Percentiles rank a stretch among this genome's conserved stretches.
Evolutionary conservation across 2,113 vertebrate genomes (phyloP).

Genomic region (Rafetus swinhoei): DNA sequence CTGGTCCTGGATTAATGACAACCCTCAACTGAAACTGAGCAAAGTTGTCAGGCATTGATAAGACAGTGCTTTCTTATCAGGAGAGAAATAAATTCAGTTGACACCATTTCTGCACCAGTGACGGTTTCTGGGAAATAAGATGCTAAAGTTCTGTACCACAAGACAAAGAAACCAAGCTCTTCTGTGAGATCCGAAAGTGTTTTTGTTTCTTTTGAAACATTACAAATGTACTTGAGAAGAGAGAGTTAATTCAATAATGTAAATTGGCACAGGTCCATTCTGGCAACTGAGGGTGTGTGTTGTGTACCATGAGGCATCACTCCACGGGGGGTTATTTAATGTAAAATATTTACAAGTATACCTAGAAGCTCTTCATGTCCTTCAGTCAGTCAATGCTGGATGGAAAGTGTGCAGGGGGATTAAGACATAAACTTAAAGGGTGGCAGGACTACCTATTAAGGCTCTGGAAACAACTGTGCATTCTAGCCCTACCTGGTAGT

Average conservation of each 20-base stretch:
- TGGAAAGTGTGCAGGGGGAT: background rate
- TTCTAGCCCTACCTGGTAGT: background rate
- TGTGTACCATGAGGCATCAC: background rate
- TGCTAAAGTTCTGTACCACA: background rate
- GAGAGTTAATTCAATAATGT: background rate
- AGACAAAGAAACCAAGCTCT: background rate
- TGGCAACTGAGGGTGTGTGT: background rate
- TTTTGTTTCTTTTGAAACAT: background rate
- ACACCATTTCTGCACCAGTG: background rate
- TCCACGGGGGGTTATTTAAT: background rate
- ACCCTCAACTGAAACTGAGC: background rate
- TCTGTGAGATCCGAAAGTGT: background rate
- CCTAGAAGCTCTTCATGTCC: background rate
- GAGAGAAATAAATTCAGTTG: background rate
- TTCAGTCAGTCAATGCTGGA: background rate
- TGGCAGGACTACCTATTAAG: background rate
- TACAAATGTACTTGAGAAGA: background rate
- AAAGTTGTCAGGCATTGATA: background rate
- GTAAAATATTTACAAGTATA: background rate
- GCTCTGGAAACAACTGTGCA: background rate
- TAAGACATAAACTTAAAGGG: background rate
- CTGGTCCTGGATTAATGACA: constrained; percentile 12
- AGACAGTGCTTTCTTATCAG: background rate
- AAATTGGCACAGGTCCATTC: background rate
- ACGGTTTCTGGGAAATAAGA: background rate